Evolutionary conservation across 2,797 vertebrate species (phyloP), one percentile per base, ranked within the genome.

Genomic region (Rhinophrynus dorsalis): DNA sequence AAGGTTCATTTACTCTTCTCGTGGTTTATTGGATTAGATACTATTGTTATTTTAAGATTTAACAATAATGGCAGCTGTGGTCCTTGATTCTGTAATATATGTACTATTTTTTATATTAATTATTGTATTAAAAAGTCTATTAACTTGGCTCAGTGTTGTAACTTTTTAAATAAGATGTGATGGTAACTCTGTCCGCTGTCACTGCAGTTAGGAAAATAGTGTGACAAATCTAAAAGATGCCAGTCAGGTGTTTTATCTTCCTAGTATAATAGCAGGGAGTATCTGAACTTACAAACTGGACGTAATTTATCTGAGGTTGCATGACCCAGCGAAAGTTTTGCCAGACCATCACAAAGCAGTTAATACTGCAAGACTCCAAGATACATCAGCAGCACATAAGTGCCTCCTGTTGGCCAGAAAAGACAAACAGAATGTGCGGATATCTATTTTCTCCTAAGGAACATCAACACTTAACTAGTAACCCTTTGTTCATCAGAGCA

Each of bases 101-200:
- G 51, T 66, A 45, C 44, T 26, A 18, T 29, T 45, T 55, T 66
- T 66, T 55, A 55, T 32, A 55, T 45, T 37, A 18, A 66, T 45
- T 48, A 66, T 66, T 55, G 54, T 66, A 55, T 32, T 45, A 66
- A 45, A 37, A 33, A 55, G 55, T 50, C 12, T 24, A 44, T 66
- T 27, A 45, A 9, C 57, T 44, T 15, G 27, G 27, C 51, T 32
- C 57, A 54, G 13, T 13, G 35, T 37, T 12, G 23, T 9, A 0
- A 4, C 47, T 62, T 35, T 61, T 69, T 60, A 61, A 30, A 60
- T 48, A 44, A 33, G 42, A 23, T 23, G n/a, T 30, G 13, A 40
- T 7, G 8, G n/a, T 1, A 3, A 33, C 37, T 61, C 67, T 21
- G 48, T 2, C 10, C 11, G 48, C 58, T 69, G 67, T 61, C 58